Evolutionary conservation across 2,797 vertebrate species (phyloP), one percentile per base, ranked within the genome.

Genomic region (Karalla daura): DNA sequence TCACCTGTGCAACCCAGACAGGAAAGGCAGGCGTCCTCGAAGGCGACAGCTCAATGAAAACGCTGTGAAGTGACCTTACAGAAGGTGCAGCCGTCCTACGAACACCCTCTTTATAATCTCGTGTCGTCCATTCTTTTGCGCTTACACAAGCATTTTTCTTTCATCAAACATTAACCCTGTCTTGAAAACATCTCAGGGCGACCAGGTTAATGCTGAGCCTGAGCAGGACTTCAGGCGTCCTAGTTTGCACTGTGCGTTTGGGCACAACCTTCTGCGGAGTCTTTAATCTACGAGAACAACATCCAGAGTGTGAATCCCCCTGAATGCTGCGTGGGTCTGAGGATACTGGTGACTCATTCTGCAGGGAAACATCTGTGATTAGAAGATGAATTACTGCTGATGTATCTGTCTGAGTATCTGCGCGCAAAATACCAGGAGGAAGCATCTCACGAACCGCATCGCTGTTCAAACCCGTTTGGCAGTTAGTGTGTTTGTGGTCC

Each of bases 381-480:
- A 44, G 45, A 55, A 23, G 44, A 67, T 52, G 13, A 63, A 73
- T 55, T 28, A 40, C 35, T 25, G 58, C 46, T 45, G 23, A 52
- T 67, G 18, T 11, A 17, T 56, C 49, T 54, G 44, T 49, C 30
- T 59, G 10, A 5, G 28, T 60, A 46, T 54, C 30, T 53, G 15
- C 33, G 44, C 46, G 20, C 12, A 46, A 53, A 73, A 58, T 73
- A 65, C 56, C 63, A 14, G 8, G 21, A 36, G 46, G 63, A 74
- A 70, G 30, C 51, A 25, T 71, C 74, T 70, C 43, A 43, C 43
- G 18, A 80, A 35, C 37, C 20, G 3, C 62, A 49, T 40, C 7
- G 17, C 40, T 71, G 76, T 79, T 76, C 50, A 75, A 43, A 83
- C 59, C 66, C 51, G 73, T 63, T 66, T 43, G 37, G 47, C 52